Evolutionary conservation across 2,888 invertebrate species (phyloP), one percentile per base, ranked within the genome.

Genomic region (Heliconius hortense): DNA sequence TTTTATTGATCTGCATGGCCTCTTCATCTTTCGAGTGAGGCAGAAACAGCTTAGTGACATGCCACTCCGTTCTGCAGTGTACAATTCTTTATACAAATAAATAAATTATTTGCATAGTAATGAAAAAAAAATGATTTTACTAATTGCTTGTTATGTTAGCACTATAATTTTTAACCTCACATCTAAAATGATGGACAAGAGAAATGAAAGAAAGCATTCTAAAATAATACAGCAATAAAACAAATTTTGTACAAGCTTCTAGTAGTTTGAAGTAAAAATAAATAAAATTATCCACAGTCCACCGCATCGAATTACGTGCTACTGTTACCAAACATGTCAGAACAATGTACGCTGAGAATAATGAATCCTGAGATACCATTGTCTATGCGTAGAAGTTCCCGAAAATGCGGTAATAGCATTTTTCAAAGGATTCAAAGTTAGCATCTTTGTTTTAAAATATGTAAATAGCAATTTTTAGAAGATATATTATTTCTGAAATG

Each of bases 221-320:
- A 53, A 48, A 18, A 48, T 48, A 48, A 48, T 31, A 75, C 18
- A 70, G 70, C 18, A 39, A 70, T 74, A 74, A 70, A 74, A 48
- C 70, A 62, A 70, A 70, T 75, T 75, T 71, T 75, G 74, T 75
- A 75, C 74, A 70, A 75, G 70, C 53, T 35, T 60, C 43, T 18
- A 48, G 48, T 53, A 60, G 62, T 43, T 75, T 70, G 48, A 85
- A 85, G 60, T n/a, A 53, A 83, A 76, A 82, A 81, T 78, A 79
- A 76, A 75, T 76, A 79, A 79, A 79, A 81, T 78, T 79, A 76
- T 75, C 75, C 64, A 69, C 72, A 73, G 59, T 64, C 28, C 24
- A 75, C 77, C 80, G 80, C 76, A 74, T 74, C 82, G 75, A 82
- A 82, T 81, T 59, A 74, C 63, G 56, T 28, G 81, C 80, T 80